These are phyloP conservation scores for Conus ventricosus DNA, from an alignment of 1,140 invertebrate species.

Conservation along the genomic window DNA sequence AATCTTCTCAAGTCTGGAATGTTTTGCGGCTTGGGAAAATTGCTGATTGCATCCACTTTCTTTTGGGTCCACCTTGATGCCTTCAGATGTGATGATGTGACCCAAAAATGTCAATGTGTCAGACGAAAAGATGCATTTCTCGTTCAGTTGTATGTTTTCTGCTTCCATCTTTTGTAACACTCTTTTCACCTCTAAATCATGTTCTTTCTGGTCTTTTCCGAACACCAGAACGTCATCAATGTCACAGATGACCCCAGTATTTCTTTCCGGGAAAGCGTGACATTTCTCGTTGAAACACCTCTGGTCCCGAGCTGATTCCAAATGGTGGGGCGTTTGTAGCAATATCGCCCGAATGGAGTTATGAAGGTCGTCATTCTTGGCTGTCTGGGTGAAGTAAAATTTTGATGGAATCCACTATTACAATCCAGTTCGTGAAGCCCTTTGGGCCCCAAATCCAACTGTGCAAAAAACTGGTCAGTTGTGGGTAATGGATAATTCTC, in stretches of 20 bases:
- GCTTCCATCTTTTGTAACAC: not conserved
- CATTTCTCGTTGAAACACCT: too few relatives aligned
- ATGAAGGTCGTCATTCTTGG: too few relatives aligned
- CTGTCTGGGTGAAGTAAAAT: too few relatives aligned
- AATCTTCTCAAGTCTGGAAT: too few relatives aligned
- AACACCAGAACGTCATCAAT: not conserved
- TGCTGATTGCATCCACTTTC: not conserved
- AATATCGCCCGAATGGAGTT: too few relatives aligned
- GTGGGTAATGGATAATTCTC: not conserved
- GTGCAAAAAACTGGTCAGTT: not conserved
- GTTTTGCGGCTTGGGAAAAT: too few relatives aligned
- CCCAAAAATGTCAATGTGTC: not conserved
- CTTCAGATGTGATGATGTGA: not conserved
- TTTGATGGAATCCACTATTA: not conserved
- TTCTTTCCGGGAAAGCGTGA: too few relatives aligned
- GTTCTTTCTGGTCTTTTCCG: conserved; percentile 3
- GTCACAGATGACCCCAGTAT: too few relatives aligned
- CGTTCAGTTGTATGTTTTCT: not conserved
- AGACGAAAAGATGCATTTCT: not conserved
- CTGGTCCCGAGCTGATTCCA: not conserved
- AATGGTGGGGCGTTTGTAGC: too few relatives aligned
- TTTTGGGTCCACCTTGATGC: not conserved
- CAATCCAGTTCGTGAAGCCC: too few relatives aligned
- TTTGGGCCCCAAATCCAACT: not conserved
- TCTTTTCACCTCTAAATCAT: not conserved